Conservation (phyloP, 1,140 invertebrate species). For the Sycobia sp. region DNA sequence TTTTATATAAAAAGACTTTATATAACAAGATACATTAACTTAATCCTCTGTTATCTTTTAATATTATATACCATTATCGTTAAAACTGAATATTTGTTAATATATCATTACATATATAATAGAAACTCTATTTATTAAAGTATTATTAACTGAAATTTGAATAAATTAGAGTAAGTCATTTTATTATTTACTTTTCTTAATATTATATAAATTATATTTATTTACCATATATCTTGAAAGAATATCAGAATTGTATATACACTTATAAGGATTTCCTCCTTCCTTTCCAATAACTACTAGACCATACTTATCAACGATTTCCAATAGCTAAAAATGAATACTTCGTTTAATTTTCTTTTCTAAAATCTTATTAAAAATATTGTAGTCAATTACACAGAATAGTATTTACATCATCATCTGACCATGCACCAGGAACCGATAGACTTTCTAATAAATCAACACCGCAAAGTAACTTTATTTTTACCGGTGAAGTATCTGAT, state of each 20-base stretch:
- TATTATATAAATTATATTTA: not conserved
- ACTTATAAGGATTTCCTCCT: conserved; percentile 82
- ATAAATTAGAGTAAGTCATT: too few species aligned
- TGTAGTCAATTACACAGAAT: conserved; percentile 8
- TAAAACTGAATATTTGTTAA: not conserved
- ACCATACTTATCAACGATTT: conserved; percentile 85
- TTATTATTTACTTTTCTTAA: not conserved
- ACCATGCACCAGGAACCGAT: conserved; percentile 85
- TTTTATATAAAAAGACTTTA: not conserved
- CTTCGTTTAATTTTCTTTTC: not conserved
- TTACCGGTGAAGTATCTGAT: too few species aligned
- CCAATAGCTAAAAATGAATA: conserved; percentile 72
- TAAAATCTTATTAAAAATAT: too few species aligned
- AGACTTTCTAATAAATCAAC: conserved; percentile 93
- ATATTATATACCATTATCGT: not conserved
- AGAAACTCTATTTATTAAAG: not conserved
- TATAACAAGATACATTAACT: not conserved
- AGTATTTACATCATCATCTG: conserved; percentile 83
- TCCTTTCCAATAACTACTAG: conserved; percentile 86
- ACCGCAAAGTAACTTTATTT: conserved; percentile 89
- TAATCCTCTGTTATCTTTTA: not conserved
- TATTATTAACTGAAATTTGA: not conserved
- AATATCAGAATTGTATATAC: conserved; percentile 92
- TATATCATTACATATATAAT: not conserved
- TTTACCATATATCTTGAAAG: conserved; percentile 84